These are phyloP conservation scores for Dendropsophus ebraccatus DNA, from an alignment of 2,113 vertebrate genomes.

Conservation along the genomic window DNA sequence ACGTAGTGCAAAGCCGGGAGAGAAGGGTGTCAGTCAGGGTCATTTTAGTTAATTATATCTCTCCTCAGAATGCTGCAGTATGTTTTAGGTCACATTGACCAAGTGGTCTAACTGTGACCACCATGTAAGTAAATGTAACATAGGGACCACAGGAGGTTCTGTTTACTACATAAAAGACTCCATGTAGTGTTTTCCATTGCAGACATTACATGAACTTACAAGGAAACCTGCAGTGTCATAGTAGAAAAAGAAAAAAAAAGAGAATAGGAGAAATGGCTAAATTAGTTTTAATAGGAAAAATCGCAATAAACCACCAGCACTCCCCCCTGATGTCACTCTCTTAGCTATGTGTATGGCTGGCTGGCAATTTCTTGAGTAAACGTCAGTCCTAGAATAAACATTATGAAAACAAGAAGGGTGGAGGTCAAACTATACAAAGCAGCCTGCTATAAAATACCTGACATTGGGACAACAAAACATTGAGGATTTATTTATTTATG, in stretches of 20 bases:
- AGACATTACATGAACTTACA: background rate
- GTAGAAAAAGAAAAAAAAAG: no score
- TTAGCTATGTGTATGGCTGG: background rate
- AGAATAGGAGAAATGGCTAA: no score
- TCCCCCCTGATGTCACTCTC: background rate
- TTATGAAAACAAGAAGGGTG: background rate
- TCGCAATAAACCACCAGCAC: background rate
- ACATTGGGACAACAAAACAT: background rate
- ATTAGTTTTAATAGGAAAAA: no score
- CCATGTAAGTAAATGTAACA: background rate
- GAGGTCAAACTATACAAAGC: background rate
- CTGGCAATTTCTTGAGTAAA: background rate
- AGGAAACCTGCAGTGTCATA: no score
- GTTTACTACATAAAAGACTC: background rate
- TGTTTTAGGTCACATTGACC: no score
- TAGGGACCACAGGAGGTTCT: background rate
- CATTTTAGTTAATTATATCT: no score
- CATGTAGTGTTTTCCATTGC: background rate
- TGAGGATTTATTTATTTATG: background rate
- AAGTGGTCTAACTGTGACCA: no score
- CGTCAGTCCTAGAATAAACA: background rate
- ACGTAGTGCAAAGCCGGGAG: no score
- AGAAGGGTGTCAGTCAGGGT: no score
- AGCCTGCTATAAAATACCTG: background rate
- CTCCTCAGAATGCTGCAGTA: no score